Base-by-base conservation (phyloP, 1,140 invertebrate species). In the Drosophila bipectinata region DNA sequence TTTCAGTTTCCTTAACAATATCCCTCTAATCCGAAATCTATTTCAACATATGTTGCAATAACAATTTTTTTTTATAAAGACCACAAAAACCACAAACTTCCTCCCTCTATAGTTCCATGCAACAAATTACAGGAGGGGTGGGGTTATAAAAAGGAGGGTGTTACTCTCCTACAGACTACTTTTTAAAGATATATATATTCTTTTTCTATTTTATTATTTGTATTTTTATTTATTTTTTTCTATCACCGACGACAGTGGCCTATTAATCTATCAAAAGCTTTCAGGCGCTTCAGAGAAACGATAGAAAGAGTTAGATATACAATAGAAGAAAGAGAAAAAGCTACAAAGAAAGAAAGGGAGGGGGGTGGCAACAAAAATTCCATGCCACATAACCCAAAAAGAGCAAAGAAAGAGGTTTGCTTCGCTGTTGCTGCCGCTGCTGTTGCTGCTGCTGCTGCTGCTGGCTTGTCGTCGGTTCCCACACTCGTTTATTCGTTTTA, bases 71-170 rank as follows among this genome's bases (percentile, higher is more conserved):
- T 37, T 37, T 55, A 24, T 3, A 30, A 18, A 66, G 66, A 85
- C 81, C 81, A 77, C 81, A 87, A 75, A 85, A 85, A 87, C 83
- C 81, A 82, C 81, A 84, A 75, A 81, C 82, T 87, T 85, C 81
- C 81, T 87, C 63, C 58, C 49, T 57, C 57, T 54, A 15, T 7
- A 18, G 30, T 15, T 26, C 66, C 66, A 58, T 72, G 72, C 15
- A 78, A 72, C 77, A 61, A 84, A 81, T 81, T 85, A 47, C 21
- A 37, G 45, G 45, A 18, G 18, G 48, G 49, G 39, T 45, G 15
- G 52, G 18, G 18, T 24, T 24, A 30, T 1, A 52, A 26, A 5
- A 3, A 26, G 53, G 53, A 24, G 24, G 2, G 10, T 41, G 37
- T 1, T 21, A 21, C 21, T 21, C 2, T 26, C 0, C 26, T 4